A percentile compares a stretch with the other conserved stretches of the same genome.
phyloP scores from a whole-genome alignment of 2,888 invertebrate genomes.

The Nemotelus nigrinus region DNA sequence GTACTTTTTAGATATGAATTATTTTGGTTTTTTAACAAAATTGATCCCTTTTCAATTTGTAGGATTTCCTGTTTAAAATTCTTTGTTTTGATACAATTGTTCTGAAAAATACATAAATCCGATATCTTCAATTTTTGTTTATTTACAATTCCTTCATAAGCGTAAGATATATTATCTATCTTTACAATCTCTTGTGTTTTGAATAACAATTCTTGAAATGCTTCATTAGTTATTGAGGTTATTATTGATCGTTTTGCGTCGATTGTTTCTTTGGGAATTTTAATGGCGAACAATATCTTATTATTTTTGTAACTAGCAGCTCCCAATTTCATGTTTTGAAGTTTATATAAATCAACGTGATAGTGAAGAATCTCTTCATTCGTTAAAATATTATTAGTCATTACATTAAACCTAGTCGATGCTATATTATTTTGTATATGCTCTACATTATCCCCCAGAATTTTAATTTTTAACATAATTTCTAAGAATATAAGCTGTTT shows the following conservation, averaged over 20 bases:
- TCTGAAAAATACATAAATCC: slow-evolving; percentile 10
- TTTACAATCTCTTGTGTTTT: slow-evolving; percentile 23
- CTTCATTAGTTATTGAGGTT: slow-evolving; percentile 1
- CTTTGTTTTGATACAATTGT: slow-evolving; percentile 11
- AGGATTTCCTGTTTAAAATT: not conserved
- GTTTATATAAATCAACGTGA: too few species aligned
- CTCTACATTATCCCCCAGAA: too few species aligned
- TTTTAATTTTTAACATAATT: too few species aligned
- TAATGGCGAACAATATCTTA: slow-evolving; percentile 43
- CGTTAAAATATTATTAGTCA: too few species aligned
- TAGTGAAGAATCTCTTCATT: too few species aligned
- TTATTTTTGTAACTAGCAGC: slow-evolving; percentile 29
- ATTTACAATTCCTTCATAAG: slow-evolving; percentile 3
- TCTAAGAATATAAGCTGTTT: too few species aligned
- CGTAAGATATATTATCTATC: not conserved
- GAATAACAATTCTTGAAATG: slow-evolving; percentile 13
- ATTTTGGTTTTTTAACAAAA: slow-evolving; percentile 27
- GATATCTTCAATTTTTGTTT: slow-evolving; percentile 10
- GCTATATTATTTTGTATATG: too few species aligned
- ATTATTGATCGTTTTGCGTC: slow-evolving; percentile 1
- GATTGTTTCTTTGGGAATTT: slow-evolving; percentile 36
- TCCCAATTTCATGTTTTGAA: slow-evolving; percentile 42
- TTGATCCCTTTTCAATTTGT: slow-evolving; percentile 1
- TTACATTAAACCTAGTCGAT: too few species aligned
- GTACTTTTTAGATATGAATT: slow-evolving; percentile 1